These are phyloP conservation scores for Ibidorhyncha struthersii DNA, from an alignment of 2,113 vertebrate genomes.

Conservation along the genomic window DNA sequence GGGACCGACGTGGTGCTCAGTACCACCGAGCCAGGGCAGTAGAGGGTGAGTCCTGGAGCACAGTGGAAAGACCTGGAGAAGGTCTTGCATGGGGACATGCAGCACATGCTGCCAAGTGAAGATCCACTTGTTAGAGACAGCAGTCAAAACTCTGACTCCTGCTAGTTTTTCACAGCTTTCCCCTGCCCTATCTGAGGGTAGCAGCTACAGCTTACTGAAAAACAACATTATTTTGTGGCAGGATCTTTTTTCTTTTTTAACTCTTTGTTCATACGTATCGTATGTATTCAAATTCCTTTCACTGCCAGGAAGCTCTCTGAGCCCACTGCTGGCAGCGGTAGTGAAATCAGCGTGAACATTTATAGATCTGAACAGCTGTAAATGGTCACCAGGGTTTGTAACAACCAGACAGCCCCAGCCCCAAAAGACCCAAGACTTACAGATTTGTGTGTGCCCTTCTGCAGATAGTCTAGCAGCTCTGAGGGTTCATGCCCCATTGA, in stretches of 20 bases:
- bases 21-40: background rate
- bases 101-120: background rate
- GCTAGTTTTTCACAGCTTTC: background rate
- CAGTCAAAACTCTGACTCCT: background rate
- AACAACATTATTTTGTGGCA: background rate
- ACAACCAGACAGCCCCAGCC: background rate
- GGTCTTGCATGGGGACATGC: background rate
- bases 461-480: background rate
- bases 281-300: background rate
- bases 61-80: background rate
- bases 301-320: background rate
- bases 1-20: accelerated
- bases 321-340: background rate
- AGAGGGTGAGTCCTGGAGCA: background rate
- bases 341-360: background rate
- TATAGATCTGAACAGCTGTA: background rate
- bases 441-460: background rate
- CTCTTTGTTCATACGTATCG: background rate
- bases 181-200: background rate
- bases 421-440: background rate
- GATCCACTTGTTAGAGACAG: background rate
- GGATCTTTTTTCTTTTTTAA: background rate
- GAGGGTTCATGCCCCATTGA: accelerated
- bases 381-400: background rate
- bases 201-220: background rate